Evolutionary conservation across 1,140 invertebrate species (phyloP).

Genomic region (Laupala kohalensis): DNA sequence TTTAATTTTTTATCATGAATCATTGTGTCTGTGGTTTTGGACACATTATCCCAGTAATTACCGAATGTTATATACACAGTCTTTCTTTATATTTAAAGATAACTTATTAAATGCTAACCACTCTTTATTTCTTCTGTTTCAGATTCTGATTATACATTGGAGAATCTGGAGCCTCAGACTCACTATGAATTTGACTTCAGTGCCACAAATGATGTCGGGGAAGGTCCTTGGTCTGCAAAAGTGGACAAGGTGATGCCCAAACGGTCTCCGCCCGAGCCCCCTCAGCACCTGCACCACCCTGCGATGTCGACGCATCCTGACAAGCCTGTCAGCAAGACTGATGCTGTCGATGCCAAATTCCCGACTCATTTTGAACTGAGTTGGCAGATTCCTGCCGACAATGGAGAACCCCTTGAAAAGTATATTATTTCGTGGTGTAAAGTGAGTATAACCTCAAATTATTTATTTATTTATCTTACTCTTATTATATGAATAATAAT

Average conservation of each 20-base stretch:
- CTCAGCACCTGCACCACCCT: conserved; percentile 31
- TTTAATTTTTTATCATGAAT: too few species aligned
- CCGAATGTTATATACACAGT: too few species aligned
- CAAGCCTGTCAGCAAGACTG: conserved; percentile 17
- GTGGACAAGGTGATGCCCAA: conserved; percentile 40
- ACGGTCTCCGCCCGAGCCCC: conserved; percentile 39
- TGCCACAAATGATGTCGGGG: conserved; percentile 69
- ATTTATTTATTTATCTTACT: too few species aligned
- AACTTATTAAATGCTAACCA: too few species aligned
- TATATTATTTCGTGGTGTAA: conserved; percentile 70
- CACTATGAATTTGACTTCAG: conserved; percentile 74
- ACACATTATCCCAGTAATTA: too few species aligned
- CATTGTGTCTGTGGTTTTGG: too few species aligned
- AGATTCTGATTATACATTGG: conserved; percentile 55
- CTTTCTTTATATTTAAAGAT: too few species aligned
- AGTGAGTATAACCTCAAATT: conserved; percentile 43
- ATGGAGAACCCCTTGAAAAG: conserved; percentile 73
- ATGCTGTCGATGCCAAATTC: conserved; percentile 40
- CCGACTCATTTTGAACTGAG: conserved; percentile 62
- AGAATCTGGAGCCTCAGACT: conserved; percentile 62
- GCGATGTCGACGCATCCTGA: conserved; percentile 13
- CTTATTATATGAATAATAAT: too few species aligned
- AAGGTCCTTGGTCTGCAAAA: conserved; percentile 52
- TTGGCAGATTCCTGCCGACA: conserved; percentile 72
- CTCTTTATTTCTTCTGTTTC: conserved; percentile 7